Base-by-base conservation (phyloP, 2,113 vertebrate species). In the Synchiropus splendidus region DNA sequence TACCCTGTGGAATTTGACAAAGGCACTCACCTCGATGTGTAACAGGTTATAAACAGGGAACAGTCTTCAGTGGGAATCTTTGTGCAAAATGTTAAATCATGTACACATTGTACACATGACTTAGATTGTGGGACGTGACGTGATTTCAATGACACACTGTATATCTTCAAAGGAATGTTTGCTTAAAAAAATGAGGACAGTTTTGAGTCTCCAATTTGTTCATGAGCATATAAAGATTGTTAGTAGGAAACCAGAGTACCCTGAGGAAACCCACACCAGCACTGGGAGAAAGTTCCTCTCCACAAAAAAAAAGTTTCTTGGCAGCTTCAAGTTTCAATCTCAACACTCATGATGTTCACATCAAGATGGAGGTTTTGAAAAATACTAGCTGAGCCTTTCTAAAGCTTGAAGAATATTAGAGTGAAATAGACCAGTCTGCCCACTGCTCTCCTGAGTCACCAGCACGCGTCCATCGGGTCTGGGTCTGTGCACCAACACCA, bases 341-440 rank as follows among this genome's bases (percentile, higher is more conserved):
- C 12, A 39, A 18, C 31, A 48, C 11, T 1, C 11, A 4, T 42
- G 2, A 16, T 47, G 18, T 2, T 18, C 18, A 34, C 21, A 27
- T 27, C 21, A 4, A n/a, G n/a, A 27, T 27, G 4, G 21, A 27
- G 8, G 4, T n/a, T n/a, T 27, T 27, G 21, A 27, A 27, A 27
- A 27, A 27, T 27, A 71, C 80, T 76, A 82, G 65, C 73, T 83
- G 51, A 85, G 63, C 56, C 75, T 82, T 52, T 85, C 82, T 1
- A 88, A 57, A 31, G 53, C 50, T 16, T 83, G 80, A 53, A 86
- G 54, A 54, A 86, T 54, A 61, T 57, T 75, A 63, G 36, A 71
- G 41, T 85, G 70, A 69, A 86, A 85, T 16, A 87, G 57, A 15
- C 87, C 82, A 0, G 80, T 86, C 36, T 78, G 79, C 9, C 83